Percentiles rank a stretch among this genome's conserved stretches.
Evolutionary conservation across 2,113 vertebrate genomes (phyloP).

Genomic region (Ondatra zibethicus): DNA sequence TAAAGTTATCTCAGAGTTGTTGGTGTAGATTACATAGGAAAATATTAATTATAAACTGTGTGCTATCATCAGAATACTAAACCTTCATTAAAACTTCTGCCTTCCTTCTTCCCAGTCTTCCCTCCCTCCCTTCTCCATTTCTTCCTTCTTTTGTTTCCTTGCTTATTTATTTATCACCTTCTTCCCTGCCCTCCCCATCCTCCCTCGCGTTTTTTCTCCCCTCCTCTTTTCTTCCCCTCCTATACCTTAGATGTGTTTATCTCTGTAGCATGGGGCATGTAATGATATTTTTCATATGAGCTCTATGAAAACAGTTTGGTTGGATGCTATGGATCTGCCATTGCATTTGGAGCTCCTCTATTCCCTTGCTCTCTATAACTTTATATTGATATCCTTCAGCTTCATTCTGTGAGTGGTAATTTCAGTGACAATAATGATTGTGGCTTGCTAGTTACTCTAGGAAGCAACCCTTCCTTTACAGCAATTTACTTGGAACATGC

Average conservation of each 20-base stretch:
- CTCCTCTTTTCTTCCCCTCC: neutral
- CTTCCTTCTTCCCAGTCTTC: neutral
- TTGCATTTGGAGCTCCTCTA: neutral
- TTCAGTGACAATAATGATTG: conserved; percentile 54
- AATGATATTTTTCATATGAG: neutral
- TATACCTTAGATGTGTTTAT: neutral
- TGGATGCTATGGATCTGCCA: neutral
- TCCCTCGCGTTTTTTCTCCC: rapidly evolving
- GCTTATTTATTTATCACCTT: neutral
- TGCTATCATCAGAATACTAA: neutral
- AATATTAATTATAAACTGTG: neutral
- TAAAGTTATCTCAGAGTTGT: conserved; percentile 33
- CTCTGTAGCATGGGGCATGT: neutral
- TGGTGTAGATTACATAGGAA: neutral
- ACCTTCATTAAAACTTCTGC: neutral
- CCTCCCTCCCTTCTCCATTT: rapidly evolving
- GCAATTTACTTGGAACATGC: neutral
- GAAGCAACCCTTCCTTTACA: neutral
- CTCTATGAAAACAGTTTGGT: conserved; percentile 1
- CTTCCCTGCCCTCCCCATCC: too few relatives aligned
- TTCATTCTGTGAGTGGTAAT: conserved; percentile 29
- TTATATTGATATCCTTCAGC: conserved; percentile 20
- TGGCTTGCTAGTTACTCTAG: neutral
- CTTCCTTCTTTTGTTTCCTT: neutral
- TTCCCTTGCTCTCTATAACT: neutral